Evolutionary conservation across 2,888 invertebrate species (phyloP), one percentile per base, ranked within the genome.

Genomic region (Ceramica pisi): DNA sequence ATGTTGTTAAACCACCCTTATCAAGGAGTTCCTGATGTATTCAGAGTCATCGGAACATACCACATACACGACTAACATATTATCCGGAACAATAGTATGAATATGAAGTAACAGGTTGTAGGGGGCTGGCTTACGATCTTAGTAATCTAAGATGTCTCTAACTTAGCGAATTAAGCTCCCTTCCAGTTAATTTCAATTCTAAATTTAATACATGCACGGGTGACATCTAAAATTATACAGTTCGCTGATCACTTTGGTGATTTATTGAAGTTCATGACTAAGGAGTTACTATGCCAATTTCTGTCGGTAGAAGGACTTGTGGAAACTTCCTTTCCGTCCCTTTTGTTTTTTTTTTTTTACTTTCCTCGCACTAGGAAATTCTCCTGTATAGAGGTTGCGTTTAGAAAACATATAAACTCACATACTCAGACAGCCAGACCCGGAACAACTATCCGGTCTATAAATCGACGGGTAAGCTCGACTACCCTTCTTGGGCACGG

Each of bases 101-200:
- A 41, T 64, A 8, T 9, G 31, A 35, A 41, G 83, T 83, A 80
- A 80, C 80, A 83, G 83, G 80, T 83, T 74, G 75, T 51, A 63
- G 56, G 38, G 60, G 57, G 61, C 48, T 59, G 55, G 60, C 69
- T 82, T 65, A 83, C 68, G 67, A 67, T 75, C 71, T 71, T 19
- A 62, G 71, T 71, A 67, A 83, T 83, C 67, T 69, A 51, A 75
- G 61, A 59, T 64, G 66, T 63, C 68, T 80, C 71, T 75, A 75
- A 83, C 75, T 81, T 69, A 19, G 50, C 21, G 64, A 70, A 57
- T 78, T 65, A 62, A 82, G 82, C 60, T 50, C 69, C 82, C 75
- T 55, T 65, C 38, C 82, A 78, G 75, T 83, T 80, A 79, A 82
- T 79, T 80, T 79, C 80, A 82, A 73, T 80, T 79, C 72, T 31